Evolutionary conservation across 2,888 invertebrate genomes (phyloP).

Genomic region (Oligia fasciuncula): DNA sequence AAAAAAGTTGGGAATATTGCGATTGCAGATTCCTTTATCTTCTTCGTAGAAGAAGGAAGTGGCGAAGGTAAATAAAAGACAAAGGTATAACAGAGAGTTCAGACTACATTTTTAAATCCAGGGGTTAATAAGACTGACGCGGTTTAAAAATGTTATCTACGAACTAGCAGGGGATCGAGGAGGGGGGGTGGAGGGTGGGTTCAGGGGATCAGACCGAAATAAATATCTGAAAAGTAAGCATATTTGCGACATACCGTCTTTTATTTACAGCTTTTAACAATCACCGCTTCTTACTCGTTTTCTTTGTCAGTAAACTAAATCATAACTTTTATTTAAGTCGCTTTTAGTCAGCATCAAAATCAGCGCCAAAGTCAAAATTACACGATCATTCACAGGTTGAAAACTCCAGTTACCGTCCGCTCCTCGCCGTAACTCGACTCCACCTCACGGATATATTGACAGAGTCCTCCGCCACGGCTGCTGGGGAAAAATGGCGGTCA

Average conservation of each 20-base stretch:
- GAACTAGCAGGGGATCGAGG: too few relatives aligned
- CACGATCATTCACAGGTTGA: background rate
- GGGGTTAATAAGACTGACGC: background rate
- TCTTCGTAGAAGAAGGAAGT: background rate
- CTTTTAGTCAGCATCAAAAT: background rate
- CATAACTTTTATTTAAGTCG: background rate
- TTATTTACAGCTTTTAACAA: background rate
- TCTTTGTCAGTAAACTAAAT: background rate
- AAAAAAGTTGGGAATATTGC: too few relatives aligned
- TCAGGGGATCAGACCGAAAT: too few relatives aligned
- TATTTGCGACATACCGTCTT: background rate
- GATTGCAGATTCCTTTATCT: background rate
- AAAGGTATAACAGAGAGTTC: background rate
- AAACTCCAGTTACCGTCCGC: constrained; percentile 20
- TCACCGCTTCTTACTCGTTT: background rate
- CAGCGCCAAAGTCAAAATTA: background rate
- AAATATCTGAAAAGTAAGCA: background rate
- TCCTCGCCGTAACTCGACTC: constrained; percentile 55
- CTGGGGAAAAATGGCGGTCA: constrained; percentile 88
- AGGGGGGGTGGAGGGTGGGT: too few relatives aligned
- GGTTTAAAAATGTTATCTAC: background rate
- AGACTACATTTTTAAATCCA: background rate
- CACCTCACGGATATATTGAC: constrained; percentile 85
- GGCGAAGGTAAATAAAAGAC: background rate
- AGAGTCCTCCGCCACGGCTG: constrained; percentile 88